Evolutionary conservation across 2,888 invertebrate genomes (phyloP).

Genomic region (Scaptodrosophila latifasciaeformis): DNA sequence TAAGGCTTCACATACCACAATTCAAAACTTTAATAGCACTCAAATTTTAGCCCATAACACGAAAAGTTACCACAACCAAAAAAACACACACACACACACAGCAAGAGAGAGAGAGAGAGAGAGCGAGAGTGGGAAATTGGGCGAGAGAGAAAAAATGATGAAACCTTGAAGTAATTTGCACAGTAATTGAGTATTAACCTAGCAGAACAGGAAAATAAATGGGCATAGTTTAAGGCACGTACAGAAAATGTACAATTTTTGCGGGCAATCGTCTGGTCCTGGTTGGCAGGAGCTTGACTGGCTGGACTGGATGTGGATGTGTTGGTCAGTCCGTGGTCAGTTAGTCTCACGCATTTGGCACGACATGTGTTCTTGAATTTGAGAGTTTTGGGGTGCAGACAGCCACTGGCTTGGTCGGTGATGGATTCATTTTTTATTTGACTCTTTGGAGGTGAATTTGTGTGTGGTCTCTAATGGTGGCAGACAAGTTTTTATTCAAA

Average conservation of each 20-base stretch:
- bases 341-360: no score
- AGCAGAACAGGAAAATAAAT: constrained; percentile 65
- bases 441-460: no score
- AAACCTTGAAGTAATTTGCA: constrained; percentile 71
- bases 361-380: no score
- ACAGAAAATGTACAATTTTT: constrained; percentile 1
- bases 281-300: no score
- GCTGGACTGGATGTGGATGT: no score
- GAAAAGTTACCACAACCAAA: constrained; percentile 7
- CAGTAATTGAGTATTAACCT: constrained; percentile 74
- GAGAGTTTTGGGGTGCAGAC: no score
- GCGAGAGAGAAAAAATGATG: constrained; percentile 24
- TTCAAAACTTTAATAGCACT: constrained; percentile 53
- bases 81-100: constrained; percentile 9
- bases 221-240: constrained; percentile 57
- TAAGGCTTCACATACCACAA: constrained; percentile 5
- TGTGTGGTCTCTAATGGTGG: no score
- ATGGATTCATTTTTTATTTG: no score
- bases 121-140: neutral
- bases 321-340: no score
- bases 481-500: no score
- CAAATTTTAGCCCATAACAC: constrained; percentile 4
- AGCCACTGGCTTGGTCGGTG: no score
- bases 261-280: constrained; percentile 14
- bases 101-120: neutral